These are phyloP conservation scores for Furnarius figulus DNA, from an alignment of 2,113 vertebrate genomes.

Conservation along the genomic window DNA sequence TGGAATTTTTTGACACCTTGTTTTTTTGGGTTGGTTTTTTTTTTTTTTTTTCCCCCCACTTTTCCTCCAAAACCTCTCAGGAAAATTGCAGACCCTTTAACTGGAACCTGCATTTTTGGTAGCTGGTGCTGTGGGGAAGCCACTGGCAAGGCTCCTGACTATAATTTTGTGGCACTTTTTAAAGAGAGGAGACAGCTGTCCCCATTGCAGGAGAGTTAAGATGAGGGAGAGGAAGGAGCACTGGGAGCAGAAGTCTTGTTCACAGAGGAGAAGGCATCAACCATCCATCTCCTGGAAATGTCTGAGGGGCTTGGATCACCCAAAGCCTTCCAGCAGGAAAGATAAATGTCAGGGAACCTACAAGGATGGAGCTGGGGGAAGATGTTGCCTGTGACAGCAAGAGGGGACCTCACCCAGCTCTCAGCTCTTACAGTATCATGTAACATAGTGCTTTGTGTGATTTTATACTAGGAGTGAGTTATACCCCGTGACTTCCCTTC, in stretches of 20 bases:
- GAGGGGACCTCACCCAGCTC: background rate
- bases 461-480: background rate
- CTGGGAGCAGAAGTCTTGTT: background rate
- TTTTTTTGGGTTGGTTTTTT: background rate
- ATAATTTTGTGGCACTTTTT: background rate
- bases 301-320: background rate
- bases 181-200: background rate
- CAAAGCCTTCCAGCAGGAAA: background rate
- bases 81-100: background rate
- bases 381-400: background rate
- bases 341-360: background rate
- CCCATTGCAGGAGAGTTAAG: background rate
- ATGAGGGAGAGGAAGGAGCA: background rate
- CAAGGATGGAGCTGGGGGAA: background rate
- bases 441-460: background rate
- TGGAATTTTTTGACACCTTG: background rate
- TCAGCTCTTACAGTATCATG: background rate
- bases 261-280: background rate
- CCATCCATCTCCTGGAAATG: background rate
- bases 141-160: background rate
- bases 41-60: too few relatives aligned
- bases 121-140: background rate
- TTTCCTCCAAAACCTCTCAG: background rate
- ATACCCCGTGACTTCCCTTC: conserved; percentile 6
- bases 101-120: background rate